Evolutionary conservation across 2,797 vertebrate genomes (phyloP).

Genomic region (Thripadectes ignobilis): DNA sequence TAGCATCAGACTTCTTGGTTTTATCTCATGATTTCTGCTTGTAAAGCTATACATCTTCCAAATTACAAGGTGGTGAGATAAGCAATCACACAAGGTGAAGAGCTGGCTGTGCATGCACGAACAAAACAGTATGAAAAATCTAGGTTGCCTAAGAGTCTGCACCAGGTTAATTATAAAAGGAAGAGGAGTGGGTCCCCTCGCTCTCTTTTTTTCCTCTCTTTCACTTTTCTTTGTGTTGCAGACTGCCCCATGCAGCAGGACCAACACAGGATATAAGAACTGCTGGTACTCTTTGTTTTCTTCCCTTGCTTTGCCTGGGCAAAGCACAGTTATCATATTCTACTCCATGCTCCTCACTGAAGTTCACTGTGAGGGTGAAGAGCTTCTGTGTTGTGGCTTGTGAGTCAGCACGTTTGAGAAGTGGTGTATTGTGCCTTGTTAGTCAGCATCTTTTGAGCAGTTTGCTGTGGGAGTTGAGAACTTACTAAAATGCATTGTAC

Average conservation of each 20-base stretch:
- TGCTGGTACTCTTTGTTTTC: background rate
- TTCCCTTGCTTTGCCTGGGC: background rate
- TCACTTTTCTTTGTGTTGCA: background rate
- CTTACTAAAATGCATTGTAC: background rate
- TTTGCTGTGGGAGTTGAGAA: background rate
- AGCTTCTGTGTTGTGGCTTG: background rate
- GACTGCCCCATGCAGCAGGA: background rate
- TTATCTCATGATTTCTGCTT: background rate
- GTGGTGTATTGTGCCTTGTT: background rate
- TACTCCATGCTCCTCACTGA: background rate
- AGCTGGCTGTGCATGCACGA: background rate
- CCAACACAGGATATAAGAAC: background rate
- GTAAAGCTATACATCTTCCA: background rate
- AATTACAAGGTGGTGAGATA: background rate
- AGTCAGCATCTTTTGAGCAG: background rate
- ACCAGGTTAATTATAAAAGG: background rate
- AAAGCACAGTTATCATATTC: background rate
- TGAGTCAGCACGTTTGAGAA: background rate
- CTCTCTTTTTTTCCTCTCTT: background rate
- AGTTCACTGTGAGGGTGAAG: background rate
- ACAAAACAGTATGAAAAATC: background rate
- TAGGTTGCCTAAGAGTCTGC: background rate
- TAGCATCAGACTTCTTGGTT: background rate
- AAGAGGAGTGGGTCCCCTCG: background rate
- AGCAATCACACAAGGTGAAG: background rate